Conservation (phyloP, 2,888 invertebrate genomes). For the Drosophila kanekoi region DNA sequence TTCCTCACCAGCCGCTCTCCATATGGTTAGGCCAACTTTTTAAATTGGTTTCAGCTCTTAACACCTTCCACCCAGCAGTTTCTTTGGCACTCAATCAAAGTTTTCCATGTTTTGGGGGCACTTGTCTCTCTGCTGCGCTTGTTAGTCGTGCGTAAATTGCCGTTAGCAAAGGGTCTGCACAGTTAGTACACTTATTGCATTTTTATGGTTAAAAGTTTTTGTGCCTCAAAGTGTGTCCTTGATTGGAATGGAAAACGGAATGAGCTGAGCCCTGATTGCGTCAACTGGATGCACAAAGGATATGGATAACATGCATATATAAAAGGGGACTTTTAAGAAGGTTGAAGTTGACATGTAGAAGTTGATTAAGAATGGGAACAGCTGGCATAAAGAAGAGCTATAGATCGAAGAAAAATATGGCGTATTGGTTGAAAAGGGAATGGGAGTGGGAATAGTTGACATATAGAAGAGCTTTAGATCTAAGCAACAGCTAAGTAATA, state of each 20-base stretch:
- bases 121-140: slow-evolving; percentile 46
- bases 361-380: too few relatives aligned
- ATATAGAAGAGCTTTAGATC: too few relatives aligned
- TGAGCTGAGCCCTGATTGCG: slow-evolving; percentile 41
- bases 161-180: slow-evolving; percentile 66
- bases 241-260: slow-evolving; percentile 44
- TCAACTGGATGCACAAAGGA: slow-evolving; percentile 5
- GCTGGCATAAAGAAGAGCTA: too few relatives aligned
- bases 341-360: too few relatives aligned
- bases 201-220: slow-evolving; percentile 69
- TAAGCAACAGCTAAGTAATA: too few relatives aligned
- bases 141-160: slow-evolving; percentile 77
- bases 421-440: too few relatives aligned
- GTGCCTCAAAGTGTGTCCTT: slow-evolving; percentile 39
- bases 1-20: slow-evolving; percentile 52
- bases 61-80: slow-evolving; percentile 65
- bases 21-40: slow-evolving; percentile 74
- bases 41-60: slow-evolving; percentile 77
- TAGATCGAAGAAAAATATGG: too few relatives aligned
- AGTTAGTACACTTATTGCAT: slow-evolving; percentile 73
- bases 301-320: background rate
- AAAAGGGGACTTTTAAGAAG: background rate
- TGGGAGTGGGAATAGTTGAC: too few relatives aligned
- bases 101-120: slow-evolving; percentile 35
- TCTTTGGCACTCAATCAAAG: slow-evolving; percentile 69